Evolutionary conservation across 1,140 invertebrate genomes (phyloP), one percentile per base, ranked within the genome.

Genomic region (Cherax destructor): DNA sequence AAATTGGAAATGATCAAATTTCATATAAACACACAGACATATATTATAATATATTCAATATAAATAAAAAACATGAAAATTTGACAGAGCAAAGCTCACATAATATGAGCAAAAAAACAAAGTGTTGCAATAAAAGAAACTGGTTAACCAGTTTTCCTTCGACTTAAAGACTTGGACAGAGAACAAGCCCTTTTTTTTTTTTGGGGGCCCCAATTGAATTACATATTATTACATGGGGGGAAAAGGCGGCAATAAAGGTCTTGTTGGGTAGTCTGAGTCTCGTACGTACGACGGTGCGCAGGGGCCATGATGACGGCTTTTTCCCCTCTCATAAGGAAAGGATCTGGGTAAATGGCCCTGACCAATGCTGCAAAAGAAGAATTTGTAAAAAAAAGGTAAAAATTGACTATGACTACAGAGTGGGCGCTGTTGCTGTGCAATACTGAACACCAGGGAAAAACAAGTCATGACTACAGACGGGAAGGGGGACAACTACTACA

Each of bases 401-500:
- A 1, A 16, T 69, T 69, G 59, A 47, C 81, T 83, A 83, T 16
- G n/a, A 24, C 81, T 83, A 83, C 59, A 47, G 4, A 21, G 21
- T 11, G 59, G 56, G 80, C 50, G 49, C 4, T 69, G 80, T 59
- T 56, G 7, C 7, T 41, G 81, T 83, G 59, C 81, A 83, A 2
- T 56, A 41, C 24, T 61, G 59, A 13, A 83, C 30, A 69, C 47
- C 30, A n/a, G 81, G 24, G 69, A 30, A 69, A 47, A 69, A 69
- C n/a, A 83, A 47, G 59, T 61, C 59, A 83, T 69, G 10, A 59
- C 81, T 83, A 83, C 81, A 69, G 24, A 83, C 81, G 61, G n/a
- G n/a, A n/a, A 83, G 81, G 69, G 81, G 65, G 59, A 83, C 81
- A 83, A 69, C 59, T 69, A 83, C 59, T 83, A 83, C 59, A 69